Evolutionary conservation across 2,113 vertebrate species (phyloP).

Genomic region (Myxocyprinus asiaticus): DNA sequence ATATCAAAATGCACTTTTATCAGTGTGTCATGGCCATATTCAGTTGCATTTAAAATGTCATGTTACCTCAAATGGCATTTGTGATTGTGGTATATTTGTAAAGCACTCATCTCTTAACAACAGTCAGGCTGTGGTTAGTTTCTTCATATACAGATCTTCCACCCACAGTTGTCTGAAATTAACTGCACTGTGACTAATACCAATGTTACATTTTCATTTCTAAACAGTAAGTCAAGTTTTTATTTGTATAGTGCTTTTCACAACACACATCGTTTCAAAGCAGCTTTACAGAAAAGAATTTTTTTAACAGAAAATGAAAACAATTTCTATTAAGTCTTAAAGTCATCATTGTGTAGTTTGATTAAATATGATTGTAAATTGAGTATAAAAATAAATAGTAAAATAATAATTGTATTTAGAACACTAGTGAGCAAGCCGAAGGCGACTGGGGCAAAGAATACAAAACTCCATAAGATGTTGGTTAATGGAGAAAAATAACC

Average conservation of each 20-base stretch:
- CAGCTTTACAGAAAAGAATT: not conserved
- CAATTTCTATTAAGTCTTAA: too few relatives aligned
- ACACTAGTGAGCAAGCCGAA: too few relatives aligned
- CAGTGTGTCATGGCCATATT: not conserved
- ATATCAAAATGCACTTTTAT: conserved; percentile 21
- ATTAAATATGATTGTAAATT: too few relatives aligned
- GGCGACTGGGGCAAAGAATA: too few relatives aligned
- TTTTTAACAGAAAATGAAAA: too few relatives aligned
- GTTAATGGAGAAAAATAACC: too few relatives aligned
- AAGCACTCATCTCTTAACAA: conserved; percentile 7
- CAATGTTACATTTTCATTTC: conserved; percentile 2
- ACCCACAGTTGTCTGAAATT: not conserved
- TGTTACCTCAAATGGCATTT: conserved; percentile 27
- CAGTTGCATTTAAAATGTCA: not conserved
- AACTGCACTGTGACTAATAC: conserved; percentile 12
- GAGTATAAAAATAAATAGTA: too few relatives aligned
- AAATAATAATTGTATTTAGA: too few relatives aligned
- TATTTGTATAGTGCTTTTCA: too few relatives aligned
- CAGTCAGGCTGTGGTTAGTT: conserved; percentile 21
- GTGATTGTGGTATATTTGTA: conserved; percentile 10
- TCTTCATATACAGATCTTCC: not conserved
- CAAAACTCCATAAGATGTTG: too few relatives aligned
- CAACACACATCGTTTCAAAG: not conserved
- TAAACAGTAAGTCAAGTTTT: conserved; percentile 1
- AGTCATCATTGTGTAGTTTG: too few relatives aligned